phyloP scores from a whole-genome alignment of 2,113 vertebrate genomes.

The Tachycineta bicolor region DNA sequence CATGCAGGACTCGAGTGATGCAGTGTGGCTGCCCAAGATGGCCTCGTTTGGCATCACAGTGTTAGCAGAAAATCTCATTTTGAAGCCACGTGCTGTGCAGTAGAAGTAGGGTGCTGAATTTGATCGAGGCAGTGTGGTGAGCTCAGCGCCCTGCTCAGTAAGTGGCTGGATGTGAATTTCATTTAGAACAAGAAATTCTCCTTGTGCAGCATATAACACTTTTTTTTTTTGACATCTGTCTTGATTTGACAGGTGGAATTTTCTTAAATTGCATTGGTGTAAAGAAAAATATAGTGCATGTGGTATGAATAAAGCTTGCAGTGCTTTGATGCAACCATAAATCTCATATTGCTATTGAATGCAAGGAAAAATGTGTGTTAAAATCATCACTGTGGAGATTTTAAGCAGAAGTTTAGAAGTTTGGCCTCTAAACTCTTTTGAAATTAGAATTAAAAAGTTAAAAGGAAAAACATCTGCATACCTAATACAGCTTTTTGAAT shows the following conservation, averaged over 20 bases:
- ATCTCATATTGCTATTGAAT: background rate
- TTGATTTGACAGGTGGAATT: background rate
- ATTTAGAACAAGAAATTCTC: background rate
- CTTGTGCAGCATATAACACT: background rate
- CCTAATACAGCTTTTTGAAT: background rate
- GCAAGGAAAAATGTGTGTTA: background rate
- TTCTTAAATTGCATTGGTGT: background rate
- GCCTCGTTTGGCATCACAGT: background rate
- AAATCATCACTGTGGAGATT: background rate
- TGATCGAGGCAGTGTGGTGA: rapidly evolving
- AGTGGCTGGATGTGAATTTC: background rate
- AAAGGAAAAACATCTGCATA: background rate
- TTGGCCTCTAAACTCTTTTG: background rate
- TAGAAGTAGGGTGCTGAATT: background rate
- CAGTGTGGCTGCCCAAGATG: background rate
- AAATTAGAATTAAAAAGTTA: background rate
- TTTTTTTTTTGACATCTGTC: background rate
- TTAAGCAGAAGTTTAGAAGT: background rate
- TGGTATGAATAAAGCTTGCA: background rate
- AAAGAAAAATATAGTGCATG: background rate
- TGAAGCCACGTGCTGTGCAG: background rate
- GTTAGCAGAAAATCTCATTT: background rate
- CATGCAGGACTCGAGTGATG: background rate
- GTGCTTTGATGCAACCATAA: background rate
- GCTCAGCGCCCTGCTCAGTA: background rate